Evolutionary conservation across 2,888 invertebrate species (phyloP).

Genomic region (Drosophila colorata): DNA sequence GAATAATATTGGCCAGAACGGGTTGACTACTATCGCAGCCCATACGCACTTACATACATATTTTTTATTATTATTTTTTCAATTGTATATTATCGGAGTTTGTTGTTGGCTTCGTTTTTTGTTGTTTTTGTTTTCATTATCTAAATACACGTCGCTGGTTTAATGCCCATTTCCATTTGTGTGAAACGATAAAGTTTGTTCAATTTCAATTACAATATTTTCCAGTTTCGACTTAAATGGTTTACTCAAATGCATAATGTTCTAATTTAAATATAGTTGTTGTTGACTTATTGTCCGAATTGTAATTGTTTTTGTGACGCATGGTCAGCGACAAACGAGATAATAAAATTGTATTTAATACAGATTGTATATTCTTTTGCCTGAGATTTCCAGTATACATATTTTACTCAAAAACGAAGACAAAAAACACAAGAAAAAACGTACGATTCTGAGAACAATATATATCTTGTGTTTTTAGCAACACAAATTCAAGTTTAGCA

Average conservation of each 20-base stretch:
- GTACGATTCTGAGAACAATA: slow-evolving; percentile 28
- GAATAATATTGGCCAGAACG: slow-evolving; percentile 74
- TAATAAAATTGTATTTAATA: slow-evolving; percentile 70
- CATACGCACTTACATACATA: slow-evolving; percentile 10
- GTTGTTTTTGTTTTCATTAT: slow-evolving; percentile 45
- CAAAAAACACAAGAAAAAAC: slow-evolving; percentile 11
- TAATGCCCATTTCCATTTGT: slow-evolving; percentile 57
- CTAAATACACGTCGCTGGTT: slow-evolving; percentile 70
- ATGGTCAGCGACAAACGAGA: slow-evolving; percentile 44
- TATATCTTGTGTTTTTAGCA: slow-evolving; percentile 19
- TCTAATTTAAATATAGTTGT: slow-evolving; percentile 38
- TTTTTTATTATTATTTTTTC: slow-evolving; percentile 12
- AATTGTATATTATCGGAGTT: slow-evolving; percentile 53
- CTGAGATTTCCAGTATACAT: slow-evolving; percentile 16
- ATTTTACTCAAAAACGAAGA: slow-evolving; percentile 22
- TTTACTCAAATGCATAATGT: slow-evolving; percentile 23
- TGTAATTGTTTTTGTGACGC: slow-evolving; percentile 51
- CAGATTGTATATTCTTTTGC: slow-evolving; percentile 36
- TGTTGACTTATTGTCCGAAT: slow-evolving; percentile 30
- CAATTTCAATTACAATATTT: slow-evolving; percentile 57
- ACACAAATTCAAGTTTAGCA: slow-evolving; percentile 34
- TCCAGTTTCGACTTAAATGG: slow-evolving; percentile 45
- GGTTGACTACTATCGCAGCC: slow-evolving; percentile 43
- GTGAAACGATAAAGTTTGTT: slow-evolving; percentile 38
- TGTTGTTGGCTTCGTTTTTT: slow-evolving; percentile 54